Base-by-base conservation (phyloP, 1,140 invertebrate species). In the Kradibia gibbosae region DNA sequence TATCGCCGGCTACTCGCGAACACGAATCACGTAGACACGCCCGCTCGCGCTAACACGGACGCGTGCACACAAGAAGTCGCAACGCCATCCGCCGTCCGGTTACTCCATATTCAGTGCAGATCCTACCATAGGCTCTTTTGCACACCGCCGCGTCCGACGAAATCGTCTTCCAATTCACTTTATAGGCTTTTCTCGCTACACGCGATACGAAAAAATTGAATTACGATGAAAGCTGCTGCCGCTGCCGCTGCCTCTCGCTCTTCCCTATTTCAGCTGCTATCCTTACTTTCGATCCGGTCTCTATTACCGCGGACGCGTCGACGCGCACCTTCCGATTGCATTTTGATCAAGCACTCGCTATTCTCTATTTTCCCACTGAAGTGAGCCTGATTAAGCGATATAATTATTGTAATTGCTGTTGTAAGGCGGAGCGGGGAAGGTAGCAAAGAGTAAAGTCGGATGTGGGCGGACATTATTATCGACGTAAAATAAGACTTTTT, bases 131-230 rank as follows among this genome's bases (percentile, higher is more conserved):
- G 36, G 31, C 5, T 55, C 42, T 45, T n/a, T 13, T 31, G 62
- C 48, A 17, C 36, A 39, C 73, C 0, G 28, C 31, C 39, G 42
- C 10, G 42, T 4, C 48, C 17, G 45, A 62, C 34, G 76, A 53
- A 80, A 80, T 80, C 78, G 73, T 72, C 78, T 45, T 73, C 39
- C 70, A 34, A 80, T 72, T 72, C 70, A 73, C 53, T 80, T 73
- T 80, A 73, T 39, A 53, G 73, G 78, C 76, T 78, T 78, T 70
- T 39, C 76, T 67, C 76, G 55, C 62, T 50, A 5, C 50, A 17
- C 57, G 57, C 76, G 17, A 17, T 39, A 39, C 57, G 34, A 77
- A 77, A 65, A 77, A 77, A 77, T 67, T 67, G 75, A 78, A 70
- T 78, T 78, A 78, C 65, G 76, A 78, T 53, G 62, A 65, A 53